Conservation (phyloP, 2,888 invertebrate species). For the Hedya salicella region DNA sequence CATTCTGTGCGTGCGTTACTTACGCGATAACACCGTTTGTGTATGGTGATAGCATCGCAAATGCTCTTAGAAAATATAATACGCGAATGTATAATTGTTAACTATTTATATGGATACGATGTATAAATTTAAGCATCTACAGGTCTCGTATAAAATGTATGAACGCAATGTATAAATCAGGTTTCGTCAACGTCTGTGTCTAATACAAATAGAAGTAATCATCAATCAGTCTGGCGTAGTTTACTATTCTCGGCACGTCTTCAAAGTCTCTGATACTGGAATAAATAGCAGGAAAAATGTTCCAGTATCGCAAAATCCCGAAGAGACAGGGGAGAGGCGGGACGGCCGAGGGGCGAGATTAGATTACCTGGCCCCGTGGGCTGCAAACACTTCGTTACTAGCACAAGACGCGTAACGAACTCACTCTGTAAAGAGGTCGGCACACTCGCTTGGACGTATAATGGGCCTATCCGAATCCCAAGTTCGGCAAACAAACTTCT, state of each 20-base stretch:
- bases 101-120: too few species aligned
- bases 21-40: too few species aligned
- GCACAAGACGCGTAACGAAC: constrained; percentile 65
- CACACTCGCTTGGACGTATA: constrained; percentile 38
- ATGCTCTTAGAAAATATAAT: too few species aligned
- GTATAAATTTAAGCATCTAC: too few species aligned
- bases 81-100: too few species aligned
- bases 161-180: not conserved
- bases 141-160: too few species aligned
- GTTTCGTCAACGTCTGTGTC: not conserved
- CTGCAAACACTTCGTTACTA: constrained; percentile 81
- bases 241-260: constrained; percentile 56
- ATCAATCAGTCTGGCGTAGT: constrained; percentile 42
- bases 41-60: too few species aligned
- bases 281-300: constrained; percentile 75
- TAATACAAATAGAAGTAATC: constrained; percentile 16
- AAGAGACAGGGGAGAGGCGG: constrained; percentile 38
- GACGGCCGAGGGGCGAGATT: constrained; percentile 59
- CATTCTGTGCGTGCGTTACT: too few species aligned
- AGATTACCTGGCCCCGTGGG: constrained; percentile 80
- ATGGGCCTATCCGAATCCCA: constrained; percentile 7
- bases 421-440: constrained; percentile 47
- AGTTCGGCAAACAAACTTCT: constrained; percentile 17
- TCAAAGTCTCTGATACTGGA: constrained; percentile 70
- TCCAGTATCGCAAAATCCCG: constrained; percentile 54